Evolutionary conservation across 2,888 invertebrate genomes (phyloP), one percentile per base, ranked within the genome.

Genomic region (Melanostoma mellinum): DNA sequence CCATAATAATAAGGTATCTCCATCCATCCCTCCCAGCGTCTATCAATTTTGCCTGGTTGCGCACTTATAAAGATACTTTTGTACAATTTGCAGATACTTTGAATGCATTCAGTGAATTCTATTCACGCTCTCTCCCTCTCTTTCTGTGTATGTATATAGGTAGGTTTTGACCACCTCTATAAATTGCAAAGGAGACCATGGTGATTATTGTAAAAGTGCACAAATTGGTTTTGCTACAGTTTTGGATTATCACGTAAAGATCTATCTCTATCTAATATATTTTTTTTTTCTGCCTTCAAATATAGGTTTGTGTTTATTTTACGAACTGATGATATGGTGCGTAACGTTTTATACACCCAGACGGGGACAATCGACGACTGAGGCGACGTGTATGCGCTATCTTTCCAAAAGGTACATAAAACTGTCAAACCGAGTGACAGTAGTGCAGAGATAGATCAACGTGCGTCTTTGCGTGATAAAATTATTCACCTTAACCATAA

Each of bases 171-270:
- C 44, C 10, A 61, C 4, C 8, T 30, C 20, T 2, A 2, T 10
- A 32, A 46, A 3, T 35, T 30, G 35, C 4, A 36, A 46, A 42
- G 20, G 72, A 63, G 46, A 52, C 60, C 48, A 74, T 46, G 72
- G 56, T 77, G 72, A 74, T 84, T 78, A 78, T 85, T 85, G 75
- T 85, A 85, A 79, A 80, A 85, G 71, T 85, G 84, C 85, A 85
- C 85, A 85, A 85, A 85, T 85, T 85, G 85, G 72, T 85, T 85
- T 80, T 80, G 85, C 76, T 85, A 80, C 85, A 80, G 72, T 80
- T 85, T 85, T 80, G 75, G 85, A 85, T 58, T 80, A 84, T 84
- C 84, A 84, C 84, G 74, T 84, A 72, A 84, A 79, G 84, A 84
- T 79, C 82, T 60, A 71, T 84, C 65, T 58, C 6, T 20, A 20